Conservation (phyloP, 2,113 vertebrate genomes). For the Lucifuga dentata region DNA sequence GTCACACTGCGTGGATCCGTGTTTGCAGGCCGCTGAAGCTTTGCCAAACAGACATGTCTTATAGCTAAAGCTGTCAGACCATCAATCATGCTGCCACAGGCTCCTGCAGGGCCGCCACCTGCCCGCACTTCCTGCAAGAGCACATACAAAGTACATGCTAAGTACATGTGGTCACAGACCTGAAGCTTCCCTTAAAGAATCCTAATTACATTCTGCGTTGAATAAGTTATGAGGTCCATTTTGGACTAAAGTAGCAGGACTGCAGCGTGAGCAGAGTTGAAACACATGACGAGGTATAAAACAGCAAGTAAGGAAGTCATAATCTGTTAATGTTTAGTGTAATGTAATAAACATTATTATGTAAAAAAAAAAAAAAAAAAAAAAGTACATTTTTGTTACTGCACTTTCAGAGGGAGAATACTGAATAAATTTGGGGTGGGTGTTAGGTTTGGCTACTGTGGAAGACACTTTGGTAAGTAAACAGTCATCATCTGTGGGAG, state of each 20-base stretch:
- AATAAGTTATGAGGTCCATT: conserved; percentile 39
- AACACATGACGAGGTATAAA: not conserved
- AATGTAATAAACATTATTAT: too few relatives aligned
- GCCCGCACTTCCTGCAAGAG: conserved; percentile 31
- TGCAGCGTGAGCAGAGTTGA: conserved; percentile 19
- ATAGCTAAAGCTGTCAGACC: not conserved
- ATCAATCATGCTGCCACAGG: conserved; percentile 29
- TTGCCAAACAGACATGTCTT: conserved; percentile 35
- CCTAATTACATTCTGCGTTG: conserved; percentile 33
- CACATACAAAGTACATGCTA: conserved; percentile 7
- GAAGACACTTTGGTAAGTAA: not conserved
- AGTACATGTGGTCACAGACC: not conserved
- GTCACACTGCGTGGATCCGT: conserved; percentile 17
- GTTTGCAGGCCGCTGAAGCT: conserved; percentile 45
- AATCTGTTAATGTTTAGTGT: conserved; percentile 42
- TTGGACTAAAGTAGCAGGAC: conserved; percentile 3
- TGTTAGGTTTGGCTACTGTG: conserved; percentile 11
- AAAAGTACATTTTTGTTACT: too few relatives aligned
- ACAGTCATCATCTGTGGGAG: conserved; percentile 1
- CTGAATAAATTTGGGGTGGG: not conserved
- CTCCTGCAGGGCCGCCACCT: conserved; percentile 46
- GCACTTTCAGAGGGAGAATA: too few relatives aligned
- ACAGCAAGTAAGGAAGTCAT: conserved; percentile 55
- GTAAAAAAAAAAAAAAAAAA: too few relatives aligned
- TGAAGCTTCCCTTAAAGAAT: too few relatives aligned